These are phyloP conservation scores for Brachypteracias leptosomus DNA, from an alignment of 2,113 vertebrate genomes.

Conservation along the genomic window DNA sequence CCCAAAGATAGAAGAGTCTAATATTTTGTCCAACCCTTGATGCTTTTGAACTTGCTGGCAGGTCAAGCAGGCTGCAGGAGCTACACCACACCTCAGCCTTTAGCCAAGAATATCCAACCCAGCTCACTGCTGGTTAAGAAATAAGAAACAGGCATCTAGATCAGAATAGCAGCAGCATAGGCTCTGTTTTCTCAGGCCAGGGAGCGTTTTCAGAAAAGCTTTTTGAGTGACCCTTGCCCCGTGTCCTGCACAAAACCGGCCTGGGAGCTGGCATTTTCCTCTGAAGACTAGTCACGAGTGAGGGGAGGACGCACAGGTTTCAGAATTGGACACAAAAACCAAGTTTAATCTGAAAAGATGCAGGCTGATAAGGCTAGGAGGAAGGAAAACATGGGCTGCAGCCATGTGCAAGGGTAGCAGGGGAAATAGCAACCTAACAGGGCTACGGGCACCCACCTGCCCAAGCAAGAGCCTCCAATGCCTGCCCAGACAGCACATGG, in stretches of 20 bases:
- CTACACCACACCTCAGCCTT: background rate
- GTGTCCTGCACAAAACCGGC: background rate
- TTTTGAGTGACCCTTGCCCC: background rate
- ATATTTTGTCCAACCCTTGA: background rate
- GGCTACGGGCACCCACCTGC: accelerated
- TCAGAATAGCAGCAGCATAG: background rate
- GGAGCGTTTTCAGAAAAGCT: background rate
- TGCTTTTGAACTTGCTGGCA: background rate
- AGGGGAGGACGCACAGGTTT: background rate
- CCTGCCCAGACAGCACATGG: background rate
- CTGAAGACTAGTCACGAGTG: background rate
- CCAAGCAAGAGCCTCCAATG: accelerated
- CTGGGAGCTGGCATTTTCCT: background rate
- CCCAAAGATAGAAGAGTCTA: background rate
- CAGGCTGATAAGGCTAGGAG: background rate
- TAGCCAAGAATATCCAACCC: background rate
- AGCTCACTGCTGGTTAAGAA: accelerated
- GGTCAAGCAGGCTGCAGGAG: background rate
- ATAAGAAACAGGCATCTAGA: background rate
- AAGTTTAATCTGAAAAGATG: background rate
- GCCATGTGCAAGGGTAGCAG: background rate
- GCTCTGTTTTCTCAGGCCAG: background rate
- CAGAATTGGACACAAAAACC: background rate
- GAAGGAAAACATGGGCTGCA: background rate
- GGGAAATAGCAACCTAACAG: background rate